Base-by-base conservation (phyloP, 2,113 vertebrate genomes). In the Tachuris rubrigastra region DNA sequence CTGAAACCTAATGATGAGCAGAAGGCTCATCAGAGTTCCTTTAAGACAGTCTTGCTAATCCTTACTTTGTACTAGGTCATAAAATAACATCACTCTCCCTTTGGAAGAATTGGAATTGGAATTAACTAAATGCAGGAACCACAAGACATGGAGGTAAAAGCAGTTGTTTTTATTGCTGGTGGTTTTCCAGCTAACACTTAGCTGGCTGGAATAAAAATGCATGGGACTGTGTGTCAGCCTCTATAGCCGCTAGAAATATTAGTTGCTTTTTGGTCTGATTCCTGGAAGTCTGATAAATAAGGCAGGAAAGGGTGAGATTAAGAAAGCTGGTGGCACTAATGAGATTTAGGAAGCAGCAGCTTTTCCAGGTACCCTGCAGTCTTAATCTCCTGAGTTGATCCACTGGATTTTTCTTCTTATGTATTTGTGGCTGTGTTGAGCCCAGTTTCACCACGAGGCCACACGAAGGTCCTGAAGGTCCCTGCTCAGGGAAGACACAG, bases 371-470 rank as follows among this genome's bases (percentile, higher is more conserved):
- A 39, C 56, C 44, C 27, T 59, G 35, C 33, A 59, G 65, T 20
- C 82, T 88, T 88, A 83, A 85, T 42, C 78, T 90, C 78, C 23
- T 5, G 1, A 49, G 16, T 2, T 76, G 53, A 93, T 63, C 62
- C 79, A n/a, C 18, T 90, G 71, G 35, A 19, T 65, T 85, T 82
- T 85, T 52, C n/a, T 79, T 44, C 42, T 85, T 37, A 30, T 5
- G 4, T 41, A 46, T 63, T 72, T 63, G 44, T 42, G 80, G 52
- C 33, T 0, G 0, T 46, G 46, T 18, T 59, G 69, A 87, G 39
- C 52, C n/a, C 37, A 71, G 65, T 25, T 59, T 46, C 1, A 3
- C 59, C 39, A 46, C 0, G 0, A 33, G 66, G 71, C 25, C 47
- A 41, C 5, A 3, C 20, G 23, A 33, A 47, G 50, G 27, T 50